Conservation (phyloP, 1,140 invertebrate species). For the Philotrypesis tridentata region DNA sequence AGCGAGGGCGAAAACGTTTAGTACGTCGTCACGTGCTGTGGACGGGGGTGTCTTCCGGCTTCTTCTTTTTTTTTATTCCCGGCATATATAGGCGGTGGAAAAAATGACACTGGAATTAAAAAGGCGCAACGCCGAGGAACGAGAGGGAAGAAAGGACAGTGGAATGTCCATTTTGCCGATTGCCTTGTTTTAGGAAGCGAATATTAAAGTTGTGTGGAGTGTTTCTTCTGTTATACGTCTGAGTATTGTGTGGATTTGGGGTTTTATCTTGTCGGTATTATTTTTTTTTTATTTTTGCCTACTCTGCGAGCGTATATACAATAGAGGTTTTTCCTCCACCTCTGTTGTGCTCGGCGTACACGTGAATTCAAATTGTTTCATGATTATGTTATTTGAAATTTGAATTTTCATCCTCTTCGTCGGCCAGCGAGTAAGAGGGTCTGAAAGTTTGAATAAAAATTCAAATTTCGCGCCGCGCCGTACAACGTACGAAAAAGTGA, state of each 20-base stretch:
- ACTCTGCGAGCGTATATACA: too few relatives aligned
- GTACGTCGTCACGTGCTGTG: background rate
- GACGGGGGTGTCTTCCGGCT: background rate
- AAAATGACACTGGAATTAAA: constrained; percentile 50
- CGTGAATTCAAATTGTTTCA: too few relatives aligned
- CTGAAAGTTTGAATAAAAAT: too few relatives aligned
- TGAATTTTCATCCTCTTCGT: too few relatives aligned
- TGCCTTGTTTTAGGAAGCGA: background rate
- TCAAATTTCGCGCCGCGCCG: too few relatives aligned
- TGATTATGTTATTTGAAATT: too few relatives aligned
- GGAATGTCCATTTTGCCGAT: constrained; percentile 34
- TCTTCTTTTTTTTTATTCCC: too few relatives aligned
- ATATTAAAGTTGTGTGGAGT: background rate
- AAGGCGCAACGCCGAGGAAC: constrained; percentile 22
- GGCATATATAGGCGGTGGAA: background rate
- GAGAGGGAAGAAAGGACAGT: background rate
- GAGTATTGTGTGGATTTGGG: background rate
- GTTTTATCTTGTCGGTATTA: background rate
- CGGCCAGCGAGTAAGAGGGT: too few relatives aligned
- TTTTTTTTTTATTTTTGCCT: background rate
- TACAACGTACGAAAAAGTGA: too few relatives aligned
- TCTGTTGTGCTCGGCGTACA: background rate
- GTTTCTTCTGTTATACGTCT: constrained; percentile 3
- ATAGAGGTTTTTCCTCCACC: background rate
- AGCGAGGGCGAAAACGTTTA: constrained; percentile 37